phyloP scores from a whole-genome alignment of 2,888 invertebrate genomes.

The Eumacrocentrus americanus region DNA sequence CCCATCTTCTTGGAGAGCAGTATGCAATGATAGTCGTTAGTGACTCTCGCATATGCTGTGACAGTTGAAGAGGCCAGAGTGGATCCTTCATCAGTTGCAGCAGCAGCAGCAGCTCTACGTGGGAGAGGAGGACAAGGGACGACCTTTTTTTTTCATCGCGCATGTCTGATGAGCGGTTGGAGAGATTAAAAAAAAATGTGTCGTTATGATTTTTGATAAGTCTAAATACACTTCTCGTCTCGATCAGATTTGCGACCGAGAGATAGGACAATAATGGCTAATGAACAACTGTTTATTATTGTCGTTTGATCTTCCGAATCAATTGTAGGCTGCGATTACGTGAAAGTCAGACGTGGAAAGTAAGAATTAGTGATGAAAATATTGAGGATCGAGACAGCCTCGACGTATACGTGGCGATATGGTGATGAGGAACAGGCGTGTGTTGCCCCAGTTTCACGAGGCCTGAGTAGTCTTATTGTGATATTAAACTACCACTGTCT shows the following conservation, averaged over 20 bases:
- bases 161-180: too few relatives aligned
- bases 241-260: background rate
- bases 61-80: too few relatives aligned
- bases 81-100: too few relatives aligned
- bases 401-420: background rate
- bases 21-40: slow-evolving; percentile 3
- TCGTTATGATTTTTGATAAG: background rate
- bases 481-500: slow-evolving; percentile 63
- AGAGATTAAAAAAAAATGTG: slow-evolving; percentile 9
- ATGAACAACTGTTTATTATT: too few relatives aligned
- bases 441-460: slow-evolving; percentile 50
- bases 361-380: too few relatives aligned
- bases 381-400: background rate
- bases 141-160: too few relatives aligned
- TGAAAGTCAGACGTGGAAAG: too few relatives aligned
- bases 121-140: too few relatives aligned
- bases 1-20: slow-evolving; percentile 1
- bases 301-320: too few relatives aligned
- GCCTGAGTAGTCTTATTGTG: slow-evolving; percentile 63
- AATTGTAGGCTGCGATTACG: background rate
- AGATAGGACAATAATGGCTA: background rate
- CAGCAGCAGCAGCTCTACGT: too few relatives aligned
- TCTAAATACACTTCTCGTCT: background rate
- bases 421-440: slow-evolving; percentile 20
- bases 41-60: too few relatives aligned